Base-by-base conservation (phyloP, 1,140 invertebrate genomes). In the Pristionchus pacificus region DNA sequence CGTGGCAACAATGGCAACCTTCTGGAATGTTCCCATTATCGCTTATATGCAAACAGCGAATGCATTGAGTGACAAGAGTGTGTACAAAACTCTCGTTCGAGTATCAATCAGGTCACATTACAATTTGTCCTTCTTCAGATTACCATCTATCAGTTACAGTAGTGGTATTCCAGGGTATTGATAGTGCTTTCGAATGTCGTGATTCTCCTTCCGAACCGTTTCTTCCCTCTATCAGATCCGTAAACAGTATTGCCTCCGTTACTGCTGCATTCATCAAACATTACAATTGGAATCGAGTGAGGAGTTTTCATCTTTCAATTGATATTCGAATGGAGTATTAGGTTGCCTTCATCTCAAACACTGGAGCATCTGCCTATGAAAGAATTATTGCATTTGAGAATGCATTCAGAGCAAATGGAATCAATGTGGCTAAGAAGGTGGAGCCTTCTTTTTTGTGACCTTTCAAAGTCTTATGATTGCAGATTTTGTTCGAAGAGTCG, bases 341-440 rank as follows among this genome's bases (percentile, higher is more conserved):
- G 77, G 77, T 80, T 32, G 77, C 77, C 27, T 80, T 80, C 69
- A 78, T 80, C 2, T 78, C 79, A n/a, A 81, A 80, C 59, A 81
- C 77, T 15, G 79, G 79, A 31, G 66, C 69, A 1, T 33, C 72
- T 58, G 79, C 79, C 19, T 80, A 78, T 57, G 79, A 80, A 58
- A 55, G 79, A 49, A 66, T 68, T 19, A 60, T 70, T 38, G 79
- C 79, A 14, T 80, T 80, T 71, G 79, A 80, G 32, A 75, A 77
- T 68, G 65, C 77, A 1, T 79, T 79, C 60, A 74, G 79, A 30
- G 33, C 60, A 24, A 59, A 65, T n/a, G 25, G 57, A 27, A n/a
- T 38, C 14, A 32, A 2, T 55, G 29, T 68, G 24, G 33, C 58
- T 38, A 67, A 67, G 65, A 67, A 67, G 65, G 38, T 49, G 38